Evolutionary conservation across 2,113 vertebrate genomes (phyloP), one percentile per base, ranked within the genome.

Genomic region (Rhynchomys soricoides): DNA sequence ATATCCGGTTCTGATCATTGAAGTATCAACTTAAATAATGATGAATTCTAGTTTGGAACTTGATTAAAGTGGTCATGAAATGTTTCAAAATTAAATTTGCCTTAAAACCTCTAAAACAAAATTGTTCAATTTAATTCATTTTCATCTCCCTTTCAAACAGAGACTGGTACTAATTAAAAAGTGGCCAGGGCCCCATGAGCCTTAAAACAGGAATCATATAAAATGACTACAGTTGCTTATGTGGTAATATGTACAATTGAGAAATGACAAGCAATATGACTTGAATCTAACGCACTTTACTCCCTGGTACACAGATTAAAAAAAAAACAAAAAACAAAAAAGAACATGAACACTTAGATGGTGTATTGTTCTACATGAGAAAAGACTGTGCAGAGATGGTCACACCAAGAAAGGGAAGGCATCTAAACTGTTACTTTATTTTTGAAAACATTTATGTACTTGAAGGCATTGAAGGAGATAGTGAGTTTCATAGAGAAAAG

Each of bases 61-160:
- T 73, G 26, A 96, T 78, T 95, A 86, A 96, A 96, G 50, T 71
- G 34, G 93, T 81, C 62, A 66, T 91, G 29, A 94, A 94, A 92
- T 59, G 31, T 73, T 64, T 94, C 40, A 89, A 52, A 45, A 73
- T 92, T 94, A 55, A 79, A 81, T 96, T 73, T 97, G 34, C 91
- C 40, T 86, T 96, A 81, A 74, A 75, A 82, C 19, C 1, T 10
- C 66, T 82, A 77, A 89, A 88, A 75, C 29, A 68, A 87, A 92
- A 83, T 83, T 75, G 48, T 52, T 90, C 57, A 78, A 24, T 15
- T 24, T 50, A 75, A 40, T 55, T 93, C 45, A 88, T 85, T 95
- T 79, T 57, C 40, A 74, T 74, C 34, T 86, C 82, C 22, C 24
- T 57, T 96, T 88, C 59, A 82, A 94, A 79, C 68, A 92, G 45